Conservation (phyloP, 2,888 invertebrate genomes). For the Microctonus hyperodae region DNA sequence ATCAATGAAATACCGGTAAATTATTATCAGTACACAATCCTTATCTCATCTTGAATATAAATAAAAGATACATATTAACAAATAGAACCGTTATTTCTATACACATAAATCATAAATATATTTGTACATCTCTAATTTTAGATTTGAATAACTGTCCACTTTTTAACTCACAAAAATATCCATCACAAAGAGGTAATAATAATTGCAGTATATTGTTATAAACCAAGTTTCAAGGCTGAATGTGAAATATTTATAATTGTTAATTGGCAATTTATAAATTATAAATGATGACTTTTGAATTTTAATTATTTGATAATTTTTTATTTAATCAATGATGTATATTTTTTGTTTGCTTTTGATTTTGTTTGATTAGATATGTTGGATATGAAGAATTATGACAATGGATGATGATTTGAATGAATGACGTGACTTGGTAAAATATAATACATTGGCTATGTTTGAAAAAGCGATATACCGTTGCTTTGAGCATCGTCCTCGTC, state of each 20-base stretch:
- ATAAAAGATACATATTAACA: not conserved
- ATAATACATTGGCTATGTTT: not conserved
- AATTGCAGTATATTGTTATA: slow-evolving; percentile 17
- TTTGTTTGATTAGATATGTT: not conserved
- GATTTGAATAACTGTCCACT: not conserved
- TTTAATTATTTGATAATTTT: too few relatives aligned
- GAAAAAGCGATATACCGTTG: slow-evolving; percentile 35
- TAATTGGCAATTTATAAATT: slow-evolving; percentile 5
- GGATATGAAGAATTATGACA: not conserved
- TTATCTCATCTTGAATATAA: not conserved
- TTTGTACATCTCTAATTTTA: not conserved
- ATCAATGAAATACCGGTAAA: not conserved
- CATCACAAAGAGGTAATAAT: not conserved
- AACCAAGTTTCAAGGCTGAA: slow-evolving; percentile 15
- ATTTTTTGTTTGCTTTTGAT: not conserved
- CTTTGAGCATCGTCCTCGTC: slow-evolving; percentile 27
- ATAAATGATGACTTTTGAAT: not conserved
- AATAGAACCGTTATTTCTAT: too few relatives aligned
- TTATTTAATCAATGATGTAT: not conserved
- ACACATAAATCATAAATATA: too few relatives aligned
- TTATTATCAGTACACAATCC: not conserved
- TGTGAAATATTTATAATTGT: not conserved
- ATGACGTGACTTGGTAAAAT: slow-evolving; percentile 10
- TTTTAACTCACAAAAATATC: not conserved
- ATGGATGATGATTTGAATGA: slow-evolving; percentile 1